These are phyloP conservation scores for Typhlomys cinereus DNA, from an alignment of 2,113 vertebrate species.

Conservation along the genomic window DNA sequence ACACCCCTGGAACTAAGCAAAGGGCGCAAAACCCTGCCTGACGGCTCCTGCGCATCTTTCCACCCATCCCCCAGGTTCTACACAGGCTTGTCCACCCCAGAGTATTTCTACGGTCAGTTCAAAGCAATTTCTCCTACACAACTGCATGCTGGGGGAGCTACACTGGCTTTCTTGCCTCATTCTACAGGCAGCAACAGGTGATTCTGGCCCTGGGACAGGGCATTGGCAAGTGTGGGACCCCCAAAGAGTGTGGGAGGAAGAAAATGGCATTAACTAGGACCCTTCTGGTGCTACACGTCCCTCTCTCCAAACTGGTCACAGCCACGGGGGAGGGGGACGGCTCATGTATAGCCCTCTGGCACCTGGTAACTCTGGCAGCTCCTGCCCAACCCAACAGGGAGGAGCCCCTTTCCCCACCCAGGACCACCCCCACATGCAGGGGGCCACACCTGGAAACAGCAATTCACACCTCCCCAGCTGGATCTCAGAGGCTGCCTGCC, in stretches of 20 bases:
- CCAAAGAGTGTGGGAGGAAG: background rate
- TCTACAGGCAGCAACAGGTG: background rate
- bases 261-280: background rate
- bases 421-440: background rate
- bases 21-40: background rate
- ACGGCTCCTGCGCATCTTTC: background rate
- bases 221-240: too few species aligned
- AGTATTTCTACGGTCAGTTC: conserved; percentile 27
- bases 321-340: too few species aligned
- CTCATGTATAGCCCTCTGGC: background rate
- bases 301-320: background rate
- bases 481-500: background rate
- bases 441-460: conserved; percentile 37
- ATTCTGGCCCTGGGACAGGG: background rate
- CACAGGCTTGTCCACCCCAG: background rate
- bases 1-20: background rate
- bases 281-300: background rate
- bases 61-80: background rate
- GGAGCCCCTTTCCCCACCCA: background rate
- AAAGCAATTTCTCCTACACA: background rate
- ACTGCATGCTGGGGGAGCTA: background rate
- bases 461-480: background rate
- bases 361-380: background rate
- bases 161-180: background rate
- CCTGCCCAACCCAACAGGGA: background rate